Conservation (phyloP, 1,140 invertebrate species). For the Planococcus citri region DNA sequence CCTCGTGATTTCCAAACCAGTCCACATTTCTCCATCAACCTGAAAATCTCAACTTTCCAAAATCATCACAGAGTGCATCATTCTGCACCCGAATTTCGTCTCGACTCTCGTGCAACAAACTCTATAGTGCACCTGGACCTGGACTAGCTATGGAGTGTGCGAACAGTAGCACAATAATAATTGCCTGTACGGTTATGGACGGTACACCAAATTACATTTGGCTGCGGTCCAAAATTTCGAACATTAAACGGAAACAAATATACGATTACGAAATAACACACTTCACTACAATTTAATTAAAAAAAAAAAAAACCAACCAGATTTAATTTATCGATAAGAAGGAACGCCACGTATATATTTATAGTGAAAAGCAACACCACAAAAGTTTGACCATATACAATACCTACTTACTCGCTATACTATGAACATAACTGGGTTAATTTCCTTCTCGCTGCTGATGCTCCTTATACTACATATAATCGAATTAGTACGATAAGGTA, state of each 20-base stretch:
- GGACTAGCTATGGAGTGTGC: too few relatives aligned
- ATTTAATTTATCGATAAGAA: not conserved
- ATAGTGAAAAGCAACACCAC: too few relatives aligned
- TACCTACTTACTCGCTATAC: too few relatives aligned
- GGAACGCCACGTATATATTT: not conserved
- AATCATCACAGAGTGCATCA: too few relatives aligned
- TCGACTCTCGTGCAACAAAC: too few relatives aligned
- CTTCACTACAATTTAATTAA: slow-evolving; percentile 2
- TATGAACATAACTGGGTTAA: too few relatives aligned
- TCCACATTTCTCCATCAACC: too few relatives aligned
- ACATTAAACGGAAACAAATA: slow-evolving; percentile 7
- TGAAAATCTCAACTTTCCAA: too few relatives aligned
- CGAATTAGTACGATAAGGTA: not conserved
- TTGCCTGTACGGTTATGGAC: not conserved
- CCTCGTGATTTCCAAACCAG: too few relatives aligned
- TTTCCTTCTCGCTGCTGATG: not conserved
- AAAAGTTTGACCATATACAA: not conserved
- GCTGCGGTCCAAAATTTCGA: not conserved
- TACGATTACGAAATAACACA: slow-evolving; percentile 1
- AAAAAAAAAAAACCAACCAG: not conserved
- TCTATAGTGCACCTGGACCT: not conserved
- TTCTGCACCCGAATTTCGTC: too few relatives aligned
- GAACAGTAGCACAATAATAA: not conserved
- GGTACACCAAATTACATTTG: not conserved
- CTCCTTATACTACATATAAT: not conserved